Base-by-base conservation (phyloP, 1,140 invertebrate genomes). In the Limonius californicus region DNA sequence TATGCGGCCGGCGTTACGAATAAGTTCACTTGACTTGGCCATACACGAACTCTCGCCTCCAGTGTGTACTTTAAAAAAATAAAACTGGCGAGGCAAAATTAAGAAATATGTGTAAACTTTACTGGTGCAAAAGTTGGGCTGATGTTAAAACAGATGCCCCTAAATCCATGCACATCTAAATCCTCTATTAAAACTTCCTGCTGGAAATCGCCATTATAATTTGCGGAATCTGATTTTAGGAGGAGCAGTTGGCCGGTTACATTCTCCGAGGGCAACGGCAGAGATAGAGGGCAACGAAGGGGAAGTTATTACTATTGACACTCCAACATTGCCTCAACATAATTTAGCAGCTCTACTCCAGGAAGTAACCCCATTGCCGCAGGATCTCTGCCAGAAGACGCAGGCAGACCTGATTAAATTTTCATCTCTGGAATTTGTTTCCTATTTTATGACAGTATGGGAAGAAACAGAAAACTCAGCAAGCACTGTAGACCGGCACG, bases 271-370 rank as follows among this genome's bases (percentile, higher is more conserved):
- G 15, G 84, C 86, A 18, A 83, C 82, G 7, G 88, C 87, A 0
- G 87, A 89, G 78, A 87, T 88, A 20, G 42, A 43, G 42, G 85
- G 81, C 9, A 83, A 86, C 54, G 86, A 88, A 71, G 84, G 81
- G 23, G 86, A 88, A 74, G 80, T 86, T 1, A 82, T 87, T 7
- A 82, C 80, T 20, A 85, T 89, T 16, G 87, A 89, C 62, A 84
- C 85, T n/a, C 87, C 87, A 0, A 82, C 81, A 0, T 76, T 80
- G 35, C 85, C 87, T 3, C 81, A 85, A 69, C 80, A 80, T 58
- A 83, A 89, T 74, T 73, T 89, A 11, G 75, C 81, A 61, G 80
- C 83, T 62, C 70, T 89, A 12, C 68, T 89, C 0, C 82, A 85
- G 39, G 79, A 83, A 74, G 78, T 77, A 3, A 76, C 78, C 15